Evolutionary conservation across 2,113 vertebrate species (phyloP), one percentile per base, ranked within the genome.

Genomic region (Puntigrus tetrazona): DNA sequence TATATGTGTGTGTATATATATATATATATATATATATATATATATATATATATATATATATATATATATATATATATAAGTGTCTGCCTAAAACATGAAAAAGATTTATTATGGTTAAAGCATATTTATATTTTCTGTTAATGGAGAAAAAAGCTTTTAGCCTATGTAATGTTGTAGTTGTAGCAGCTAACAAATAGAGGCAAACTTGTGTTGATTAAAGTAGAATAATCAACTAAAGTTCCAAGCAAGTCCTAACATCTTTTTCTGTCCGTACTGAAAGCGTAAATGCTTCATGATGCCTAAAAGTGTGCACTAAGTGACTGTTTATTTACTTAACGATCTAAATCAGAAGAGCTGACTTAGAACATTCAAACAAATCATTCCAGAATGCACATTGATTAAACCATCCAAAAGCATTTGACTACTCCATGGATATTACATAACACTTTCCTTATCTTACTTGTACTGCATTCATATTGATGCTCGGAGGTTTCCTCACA

Each of bases 401-500:
- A 69, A 69, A 69, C 65, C 20, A 69, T 22, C 65, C 20, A 11
- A 69, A 69, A 38, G 38, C 34, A 34, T 69, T 69, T 4, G 34
- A 38, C 65, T 20, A 69, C 34, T 70, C n/a, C 9, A n/a, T 20
- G 31, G 18, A 36, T 34, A 70, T 70, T 38, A 70, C 67, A 11
- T 38, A 70, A 70, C 67, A 13, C 67, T 38, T 70, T 70, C 67
- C 20, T 38, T 70, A 70, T 70, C 34, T 69, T 4, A 69, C 65
- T 69, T 69, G 4, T 38, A 38, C 65, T 38, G 34, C 34, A 38
- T 70, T 38, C 10, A 70, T 69, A 69, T n/a, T 38, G 65, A 38
- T 11, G 18, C 20, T 69, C 34, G 38, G 34, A 38, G 3, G 65
- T 38, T 69, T 69, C 65, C 29, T 65, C 61, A 63, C 16, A 65